These are phyloP conservation scores for Lordiphosa stackelbergi DNA, from an alignment of 1,140 invertebrate species.

Conservation along the genomic window DNA sequence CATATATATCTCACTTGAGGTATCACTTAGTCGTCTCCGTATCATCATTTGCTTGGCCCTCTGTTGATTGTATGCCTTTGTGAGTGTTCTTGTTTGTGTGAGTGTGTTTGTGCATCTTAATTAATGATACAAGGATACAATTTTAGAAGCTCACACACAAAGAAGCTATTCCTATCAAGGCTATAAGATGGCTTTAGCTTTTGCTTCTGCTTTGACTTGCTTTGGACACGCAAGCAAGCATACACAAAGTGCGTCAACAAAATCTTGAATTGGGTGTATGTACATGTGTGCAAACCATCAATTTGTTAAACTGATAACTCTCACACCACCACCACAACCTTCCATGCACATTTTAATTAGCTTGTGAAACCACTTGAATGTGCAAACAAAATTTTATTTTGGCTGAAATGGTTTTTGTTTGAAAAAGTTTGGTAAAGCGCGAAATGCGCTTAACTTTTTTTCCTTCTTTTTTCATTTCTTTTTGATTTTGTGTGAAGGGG, in stretches of 20 bases:
- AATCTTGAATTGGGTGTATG: background rate
- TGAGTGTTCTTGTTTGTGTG: background rate
- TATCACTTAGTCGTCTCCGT: conserved; percentile 1
- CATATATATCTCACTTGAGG: background rate
- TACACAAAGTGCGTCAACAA: conserved; percentile 10
- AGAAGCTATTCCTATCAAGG: conserved; percentile 3
- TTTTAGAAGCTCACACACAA: conserved; percentile 12
- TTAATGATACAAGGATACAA: conserved; percentile 18
- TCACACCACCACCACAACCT: no score
- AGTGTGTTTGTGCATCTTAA: conserved; percentile 8
- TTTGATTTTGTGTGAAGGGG: background rate
- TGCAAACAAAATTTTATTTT: conserved; percentile 9
- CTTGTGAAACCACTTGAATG: conserved; percentile 4
- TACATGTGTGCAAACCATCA: no score
- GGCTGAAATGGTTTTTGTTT: conserved; percentile 13
- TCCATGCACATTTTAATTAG: conserved; percentile 4
- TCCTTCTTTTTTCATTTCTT: background rate
- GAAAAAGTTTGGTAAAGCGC: conserved; percentile 4
- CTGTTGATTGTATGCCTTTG: no score
- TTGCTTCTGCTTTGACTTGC: conserved; percentile 9
- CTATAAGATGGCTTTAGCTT: conserved; percentile 10
- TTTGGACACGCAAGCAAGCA: conserved; percentile 6
- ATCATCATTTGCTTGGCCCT: background rate
- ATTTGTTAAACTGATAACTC: no score
- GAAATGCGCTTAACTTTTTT: conserved; percentile 12